Percentiles rank a stretch among this genome's conserved stretches.
phyloP scores from a whole-genome alignment of 2,797 vertebrate species.

The Stomatorhinus walkeri region DNA sequence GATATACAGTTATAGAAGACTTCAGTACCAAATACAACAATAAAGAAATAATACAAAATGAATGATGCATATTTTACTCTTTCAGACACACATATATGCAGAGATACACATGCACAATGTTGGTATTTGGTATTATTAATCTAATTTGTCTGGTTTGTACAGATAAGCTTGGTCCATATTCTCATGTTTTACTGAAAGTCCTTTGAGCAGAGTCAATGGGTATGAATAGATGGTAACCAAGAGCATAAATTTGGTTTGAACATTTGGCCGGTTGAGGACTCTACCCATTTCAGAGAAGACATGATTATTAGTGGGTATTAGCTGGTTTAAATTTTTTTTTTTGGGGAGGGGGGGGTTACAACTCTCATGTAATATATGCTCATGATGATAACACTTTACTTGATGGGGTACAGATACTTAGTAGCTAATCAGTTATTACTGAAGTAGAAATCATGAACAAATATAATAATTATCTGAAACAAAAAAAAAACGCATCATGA shows the following conservation, averaged over 20 bases:
- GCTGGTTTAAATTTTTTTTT: not conserved
- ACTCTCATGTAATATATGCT: not conserved
- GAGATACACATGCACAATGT: not conserved
- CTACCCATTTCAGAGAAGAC: not conserved
- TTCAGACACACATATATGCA: not conserved
- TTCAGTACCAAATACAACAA: not conserved
- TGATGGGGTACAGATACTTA: not conserved
- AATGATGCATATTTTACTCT: not conserved
- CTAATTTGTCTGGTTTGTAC: not conserved
- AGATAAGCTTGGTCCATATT: not conserved
- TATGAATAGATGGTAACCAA: not conserved
- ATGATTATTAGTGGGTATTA: not conserved
- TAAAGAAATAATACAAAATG: not conserved
- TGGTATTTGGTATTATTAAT: not conserved
- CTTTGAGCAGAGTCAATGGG: not conserved
- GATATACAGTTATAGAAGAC: not conserved
- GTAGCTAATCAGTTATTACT: not conserved
- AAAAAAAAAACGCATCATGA: not conserved
- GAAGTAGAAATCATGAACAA: not conserved
- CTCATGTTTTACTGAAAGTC: not conserved
- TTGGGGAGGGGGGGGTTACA: not conserved
- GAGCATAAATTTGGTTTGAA: not conserved
- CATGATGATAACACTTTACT: not conserved
- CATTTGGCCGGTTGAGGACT: not conserved
- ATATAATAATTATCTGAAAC: not conserved